These are phyloP conservation scores for Myiotriccus ornatus DNA, from an alignment of 2,797 vertebrate genomes.

Conservation along the genomic window DNA sequence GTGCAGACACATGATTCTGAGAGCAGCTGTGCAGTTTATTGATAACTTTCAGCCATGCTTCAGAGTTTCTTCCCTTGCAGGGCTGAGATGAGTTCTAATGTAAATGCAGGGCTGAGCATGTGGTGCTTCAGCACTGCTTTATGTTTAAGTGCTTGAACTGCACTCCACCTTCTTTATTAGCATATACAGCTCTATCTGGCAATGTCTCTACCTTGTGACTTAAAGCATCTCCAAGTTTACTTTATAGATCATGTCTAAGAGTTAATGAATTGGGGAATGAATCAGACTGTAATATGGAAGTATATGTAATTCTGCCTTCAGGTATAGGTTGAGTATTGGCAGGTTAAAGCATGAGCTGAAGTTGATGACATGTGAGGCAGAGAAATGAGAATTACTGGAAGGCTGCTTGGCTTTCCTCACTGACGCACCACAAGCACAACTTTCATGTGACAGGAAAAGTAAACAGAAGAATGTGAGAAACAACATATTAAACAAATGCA, in stretches of 20 bases:
- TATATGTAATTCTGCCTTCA: background rate
- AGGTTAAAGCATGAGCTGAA: background rate
- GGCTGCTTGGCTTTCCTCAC: background rate
- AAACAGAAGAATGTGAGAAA: constrained; percentile 67
- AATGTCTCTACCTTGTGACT: background rate
- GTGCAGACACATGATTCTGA: background rate
- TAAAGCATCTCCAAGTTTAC: background rate
- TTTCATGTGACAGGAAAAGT: constrained; percentile 62
- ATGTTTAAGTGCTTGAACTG: background rate
- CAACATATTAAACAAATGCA: constrained; percentile 68
- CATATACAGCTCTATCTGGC: background rate
- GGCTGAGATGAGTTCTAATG: background rate
- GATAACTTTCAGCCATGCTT: background rate
- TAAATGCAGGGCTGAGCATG: background rate
- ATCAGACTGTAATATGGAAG: background rate
- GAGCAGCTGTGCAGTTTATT: background rate
- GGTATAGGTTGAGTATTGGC: background rate
- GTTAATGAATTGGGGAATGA: background rate
- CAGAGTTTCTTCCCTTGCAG: background rate
- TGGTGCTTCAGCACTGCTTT: background rate
- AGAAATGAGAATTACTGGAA: background rate
- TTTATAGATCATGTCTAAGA: background rate
- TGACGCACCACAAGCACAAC: constrained; percentile 41
- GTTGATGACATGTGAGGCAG: background rate
- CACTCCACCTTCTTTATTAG: background rate